phyloP scores from a whole-genome alignment of 2,888 invertebrate species.

The Carabus problematicus region DNA sequence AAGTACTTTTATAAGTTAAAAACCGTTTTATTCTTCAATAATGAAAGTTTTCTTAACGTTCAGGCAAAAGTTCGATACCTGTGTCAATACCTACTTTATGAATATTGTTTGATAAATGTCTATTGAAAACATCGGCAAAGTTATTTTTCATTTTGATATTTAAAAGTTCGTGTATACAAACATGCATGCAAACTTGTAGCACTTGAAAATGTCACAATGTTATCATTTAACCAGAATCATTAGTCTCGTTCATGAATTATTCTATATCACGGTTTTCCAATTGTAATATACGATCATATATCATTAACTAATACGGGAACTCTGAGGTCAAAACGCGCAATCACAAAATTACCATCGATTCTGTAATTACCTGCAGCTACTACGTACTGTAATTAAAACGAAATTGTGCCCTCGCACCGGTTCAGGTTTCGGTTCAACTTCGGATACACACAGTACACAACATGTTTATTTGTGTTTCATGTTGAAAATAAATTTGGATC shows the following conservation, averaged over 20 bases:
- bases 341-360: slow-evolving; percentile 36
- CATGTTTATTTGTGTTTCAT: background rate
- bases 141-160: no score
- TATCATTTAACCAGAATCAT: no score
- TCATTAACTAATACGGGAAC: slow-evolving; percentile 31
- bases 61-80: no score
- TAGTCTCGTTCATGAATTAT: background rate
- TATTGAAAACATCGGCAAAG: no score
- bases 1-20: no score
- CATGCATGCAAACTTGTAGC: no score
- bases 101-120: no score
- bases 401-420: slow-evolving; percentile 9
- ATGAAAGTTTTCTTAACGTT: no score
- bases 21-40: no score
- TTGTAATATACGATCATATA: slow-evolving; percentile 31
- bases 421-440: background rate
- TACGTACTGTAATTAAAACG: background rate
- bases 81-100: no score
- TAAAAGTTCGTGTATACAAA: no score
- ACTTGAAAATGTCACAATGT: no score
- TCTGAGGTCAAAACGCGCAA: slow-evolving; percentile 16
- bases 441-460: slow-evolving; percentile 14
- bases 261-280: slow-evolving; percentile 32
- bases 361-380: slow-evolving; percentile 25
- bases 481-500: slow-evolving; percentile 34